phyloP scores from a whole-genome alignment of 2,888 invertebrate species.

The Amorpha juglandis region DNA sequence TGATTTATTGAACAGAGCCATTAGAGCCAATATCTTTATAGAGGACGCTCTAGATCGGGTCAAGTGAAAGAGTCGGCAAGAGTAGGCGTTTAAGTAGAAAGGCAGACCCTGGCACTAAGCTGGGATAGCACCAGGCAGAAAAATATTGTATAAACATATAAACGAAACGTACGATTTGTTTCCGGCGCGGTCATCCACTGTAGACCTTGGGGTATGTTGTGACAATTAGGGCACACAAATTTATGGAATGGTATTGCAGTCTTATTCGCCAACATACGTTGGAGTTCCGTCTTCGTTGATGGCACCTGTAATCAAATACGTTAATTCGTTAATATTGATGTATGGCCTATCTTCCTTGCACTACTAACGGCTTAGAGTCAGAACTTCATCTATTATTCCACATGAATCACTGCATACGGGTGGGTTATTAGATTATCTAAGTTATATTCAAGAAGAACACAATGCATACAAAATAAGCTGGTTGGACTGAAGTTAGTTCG shows the following conservation, averaged over 20 bases:
- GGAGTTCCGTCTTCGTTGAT: constrained; percentile 88
- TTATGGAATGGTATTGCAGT: constrained; percentile 96
- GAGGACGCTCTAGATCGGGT: too few species aligned
- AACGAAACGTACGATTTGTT: constrained; percentile 81
- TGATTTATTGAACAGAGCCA: too few species aligned
- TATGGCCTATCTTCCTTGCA: too few species aligned
- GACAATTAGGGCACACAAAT: constrained; percentile 94
- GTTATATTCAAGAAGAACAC: too few species aligned
- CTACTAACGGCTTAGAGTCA: not conserved
- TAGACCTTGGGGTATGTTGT: constrained; percentile 92
- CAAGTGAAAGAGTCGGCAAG: too few species aligned
- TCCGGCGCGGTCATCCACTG: constrained; percentile 92
- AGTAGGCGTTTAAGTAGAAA: too few species aligned
- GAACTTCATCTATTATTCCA: constrained; percentile 1
- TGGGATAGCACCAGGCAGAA: too few species aligned
- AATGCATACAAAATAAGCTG: too few species aligned
- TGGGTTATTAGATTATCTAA: not conserved
- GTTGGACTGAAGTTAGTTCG: too few species aligned
- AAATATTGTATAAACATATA: not conserved
- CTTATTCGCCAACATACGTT: constrained; percentile 89
- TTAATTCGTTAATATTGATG: not conserved
- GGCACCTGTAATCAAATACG: constrained; percentile 83
- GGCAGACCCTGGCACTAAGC: too few species aligned
- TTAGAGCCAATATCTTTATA: too few species aligned
- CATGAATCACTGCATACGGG: not conserved